Base-by-base conservation (phyloP, 2,113 vertebrate genomes). In the Lota lota region DNA sequence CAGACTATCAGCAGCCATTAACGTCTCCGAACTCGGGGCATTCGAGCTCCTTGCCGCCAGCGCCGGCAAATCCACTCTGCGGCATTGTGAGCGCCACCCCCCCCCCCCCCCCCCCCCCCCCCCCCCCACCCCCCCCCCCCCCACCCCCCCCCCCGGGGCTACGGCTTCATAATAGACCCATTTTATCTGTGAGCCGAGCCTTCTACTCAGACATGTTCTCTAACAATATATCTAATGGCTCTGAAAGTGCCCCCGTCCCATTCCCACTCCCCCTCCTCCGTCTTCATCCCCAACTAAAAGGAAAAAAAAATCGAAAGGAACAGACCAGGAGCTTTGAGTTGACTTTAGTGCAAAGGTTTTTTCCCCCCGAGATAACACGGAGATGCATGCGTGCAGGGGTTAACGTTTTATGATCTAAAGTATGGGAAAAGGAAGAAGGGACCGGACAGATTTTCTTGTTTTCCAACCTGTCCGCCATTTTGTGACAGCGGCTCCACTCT, bases 161-260 rank as follows among this genome's bases (percentile, higher is more conserved):
- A 73, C 53, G 19, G 65, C 70, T 77, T 70, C 54, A 8, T 82
- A 81, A 82, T 79, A 68, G 67, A 75, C 66, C 58, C 75, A 61
- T 83, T 89, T 83, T 79, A 85, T 85, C 83, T 84, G 73, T 40
- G 50, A 40, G 21, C 74, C 1, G 51, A 74, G 74, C 47, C 53
- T 68, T 70, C 60, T 22, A 22, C 83, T 78, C 74, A 53, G 17
- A 75, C 76, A 72, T 66, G 83, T 87, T 80, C 83, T 74, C 82
- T 79, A 83, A 88, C 79, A 86, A 80, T 83, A 78, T 63, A 65
- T 72, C 75, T 74, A 75, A 80, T 73, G 76, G 78, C 75, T 83
- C 68, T 80, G 72, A 22, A 40, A 40, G 64, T 66, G 8, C 19
- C 5, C 58, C 10, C 21, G 21, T 1, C 20, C 58, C 20, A 60